Conservation (phyloP, 2,113 vertebrate species). For the Gymnobelideus leadbeateri region DNA sequence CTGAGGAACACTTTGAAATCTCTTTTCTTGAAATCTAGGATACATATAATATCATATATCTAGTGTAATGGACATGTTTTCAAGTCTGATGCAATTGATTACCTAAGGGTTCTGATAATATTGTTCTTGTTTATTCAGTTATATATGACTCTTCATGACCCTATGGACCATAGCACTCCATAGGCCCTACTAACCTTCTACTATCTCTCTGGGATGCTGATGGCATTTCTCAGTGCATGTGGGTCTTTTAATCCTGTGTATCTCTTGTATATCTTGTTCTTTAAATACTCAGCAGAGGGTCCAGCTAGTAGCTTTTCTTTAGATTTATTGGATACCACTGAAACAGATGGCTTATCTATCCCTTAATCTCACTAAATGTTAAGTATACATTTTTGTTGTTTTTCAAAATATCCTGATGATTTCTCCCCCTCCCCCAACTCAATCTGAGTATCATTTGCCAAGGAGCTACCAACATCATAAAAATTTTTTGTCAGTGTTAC, state of each 20-base stretch:
- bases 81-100: background rate
- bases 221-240: no score
- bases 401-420: background rate
- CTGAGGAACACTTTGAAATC: no score
- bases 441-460: fast-evolving
- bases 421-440: no score
- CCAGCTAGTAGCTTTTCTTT: background rate
- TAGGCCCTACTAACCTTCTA: no score
- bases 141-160: background rate
- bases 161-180: background rate
- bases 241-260: no score
- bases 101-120: background rate
- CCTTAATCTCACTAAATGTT: no score
- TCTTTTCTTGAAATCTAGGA: background rate
- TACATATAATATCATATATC: background rate
- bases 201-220: no score
- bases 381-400: no score
- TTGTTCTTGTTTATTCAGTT: background rate
- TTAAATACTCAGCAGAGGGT: background rate
- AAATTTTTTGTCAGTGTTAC: fast-evolving
- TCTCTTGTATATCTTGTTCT: background rate
- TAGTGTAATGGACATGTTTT: background rate
- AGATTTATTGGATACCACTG: background rate
- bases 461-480: fast-evolving
- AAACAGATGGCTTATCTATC: no score